These are phyloP conservation scores for Synanthedon tipuliformis DNA, from an alignment of 2,888 invertebrate species.

Conservation along the genomic window DNA sequence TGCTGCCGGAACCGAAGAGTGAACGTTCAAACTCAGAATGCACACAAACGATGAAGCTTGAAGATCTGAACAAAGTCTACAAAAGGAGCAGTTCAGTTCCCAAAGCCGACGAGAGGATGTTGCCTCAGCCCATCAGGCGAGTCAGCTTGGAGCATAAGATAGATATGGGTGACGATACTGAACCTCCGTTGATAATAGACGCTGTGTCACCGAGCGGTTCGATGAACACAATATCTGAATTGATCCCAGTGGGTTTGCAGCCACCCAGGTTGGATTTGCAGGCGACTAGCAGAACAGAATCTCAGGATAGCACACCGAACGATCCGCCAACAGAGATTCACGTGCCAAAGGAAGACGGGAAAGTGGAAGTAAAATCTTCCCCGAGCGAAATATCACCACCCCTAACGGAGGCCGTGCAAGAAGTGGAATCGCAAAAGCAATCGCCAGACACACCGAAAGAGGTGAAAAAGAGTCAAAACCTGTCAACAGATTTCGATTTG, in stretches of 20 bases:
- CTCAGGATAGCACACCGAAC: slow-evolving; percentile 53
- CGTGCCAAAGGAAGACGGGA: slow-evolving; percentile 39
- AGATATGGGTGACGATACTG: slow-evolving; percentile 61
- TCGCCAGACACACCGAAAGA: slow-evolving; percentile 59
- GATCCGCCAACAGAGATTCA: slow-evolving; percentile 63
- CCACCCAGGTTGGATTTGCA: slow-evolving; percentile 48
- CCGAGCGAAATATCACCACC: slow-evolving; percentile 63
- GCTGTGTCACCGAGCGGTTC: slow-evolving; percentile 52
- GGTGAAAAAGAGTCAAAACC: slow-evolving; percentile 60
- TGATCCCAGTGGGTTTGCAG: slow-evolving; percentile 53
- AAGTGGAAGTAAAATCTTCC: slow-evolving; percentile 45
- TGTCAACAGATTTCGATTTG: slow-evolving; percentile 62
- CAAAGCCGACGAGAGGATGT: slow-evolving; percentile 46
- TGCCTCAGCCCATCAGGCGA: slow-evolving; percentile 38
- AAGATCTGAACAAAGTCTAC: slow-evolving; percentile 53
- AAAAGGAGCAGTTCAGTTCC: slow-evolving; percentile 58
- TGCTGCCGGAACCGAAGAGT: slow-evolving; percentile 31
- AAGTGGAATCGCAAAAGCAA: slow-evolving; percentile 49
- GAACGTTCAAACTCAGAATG: slow-evolving; percentile 21
- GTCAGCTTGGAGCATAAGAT: slow-evolving; percentile 64
- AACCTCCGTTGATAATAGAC: slow-evolving; percentile 62
- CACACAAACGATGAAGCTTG: slow-evolving; percentile 39
- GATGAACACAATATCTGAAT: slow-evolving; percentile 61
- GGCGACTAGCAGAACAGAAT: slow-evolving; percentile 39
- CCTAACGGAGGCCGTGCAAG: slow-evolving; percentile 34